Conservation (phyloP, 2,888 invertebrate species). For the Nemotelus nigrinus region DNA sequence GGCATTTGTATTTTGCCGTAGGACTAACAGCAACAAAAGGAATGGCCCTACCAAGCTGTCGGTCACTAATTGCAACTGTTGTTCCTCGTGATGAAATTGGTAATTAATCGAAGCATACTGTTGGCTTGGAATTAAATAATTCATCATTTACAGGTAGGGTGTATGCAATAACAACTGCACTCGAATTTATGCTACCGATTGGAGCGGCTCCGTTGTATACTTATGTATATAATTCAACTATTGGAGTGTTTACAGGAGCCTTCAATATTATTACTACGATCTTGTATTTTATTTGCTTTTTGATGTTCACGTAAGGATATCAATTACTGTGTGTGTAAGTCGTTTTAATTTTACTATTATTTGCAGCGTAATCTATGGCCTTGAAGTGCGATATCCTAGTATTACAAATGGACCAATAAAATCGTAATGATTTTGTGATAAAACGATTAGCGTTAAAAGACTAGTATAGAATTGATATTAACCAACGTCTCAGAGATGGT, state of each 20-base stretch:
- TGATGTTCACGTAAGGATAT: slow-evolving; percentile 58
- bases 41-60: slow-evolving; percentile 26
- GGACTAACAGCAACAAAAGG: slow-evolving; percentile 30
- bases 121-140: no score
- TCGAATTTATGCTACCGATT: slow-evolving; percentile 73
- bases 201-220: slow-evolving; percentile 73
- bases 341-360: neutral
- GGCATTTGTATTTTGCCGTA: slow-evolving; percentile 54
- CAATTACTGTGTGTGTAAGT: neutral
- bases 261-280: slow-evolving; percentile 70
- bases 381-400: neutral
- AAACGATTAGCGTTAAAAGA: no score
- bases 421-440: no score
- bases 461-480: no score
- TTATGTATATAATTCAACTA: slow-evolving; percentile 69
- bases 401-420: neutral
- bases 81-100: neutral
- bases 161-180: slow-evolving; percentile 73
- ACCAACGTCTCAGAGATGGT: no score
- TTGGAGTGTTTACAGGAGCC: slow-evolving; percentile 68
- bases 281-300: slow-evolving; percentile 61
- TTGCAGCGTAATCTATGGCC: slow-evolving; percentile 3
- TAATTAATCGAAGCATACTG: neutral
- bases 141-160: slow-evolving; percentile 68
- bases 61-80: slow-evolving; percentile 8